Evolutionary conservation across 2,113 vertebrate species (phyloP).

Genomic region (Sardina pilchardus): DNA sequence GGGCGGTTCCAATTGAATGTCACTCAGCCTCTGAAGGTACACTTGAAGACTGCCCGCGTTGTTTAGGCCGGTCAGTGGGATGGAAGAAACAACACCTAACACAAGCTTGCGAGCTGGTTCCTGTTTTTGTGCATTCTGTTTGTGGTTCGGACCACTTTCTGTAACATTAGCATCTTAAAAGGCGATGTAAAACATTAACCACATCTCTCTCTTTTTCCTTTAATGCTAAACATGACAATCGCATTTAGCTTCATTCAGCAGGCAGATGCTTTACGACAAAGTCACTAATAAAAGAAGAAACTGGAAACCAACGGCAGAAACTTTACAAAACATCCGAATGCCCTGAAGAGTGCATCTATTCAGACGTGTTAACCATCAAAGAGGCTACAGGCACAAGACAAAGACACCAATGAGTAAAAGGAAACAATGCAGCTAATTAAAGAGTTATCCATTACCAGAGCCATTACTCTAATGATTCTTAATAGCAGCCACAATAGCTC

Average conservation of each 20-base stretch:
- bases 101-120: background rate
- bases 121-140: background rate
- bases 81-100: background rate
- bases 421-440: background rate
- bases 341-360: background rate
- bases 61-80: conserved; percentile 35
- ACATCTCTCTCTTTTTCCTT: background rate
- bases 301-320: background rate
- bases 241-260: background rate
- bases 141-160: background rate
- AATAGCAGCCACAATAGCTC: background rate
- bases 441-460: conserved; percentile 12
- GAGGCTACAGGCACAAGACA: background rate
- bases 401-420: background rate
- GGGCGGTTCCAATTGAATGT: conserved; percentile 68
- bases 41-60: conserved; percentile 71
- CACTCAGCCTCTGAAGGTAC: conserved; percentile 69
- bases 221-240: conserved; percentile 6
- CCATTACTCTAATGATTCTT: background rate
- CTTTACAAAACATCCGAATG: background rate
- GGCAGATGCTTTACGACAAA: background rate
- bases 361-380: background rate
- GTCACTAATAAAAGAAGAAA: background rate
- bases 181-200: background rate
- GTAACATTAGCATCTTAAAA: conserved; percentile 2